These are phyloP conservation scores for Rhynchonycteris naso DNA, from an alignment of 2,797 vertebrate species.

Conservation along the genomic window DNA sequence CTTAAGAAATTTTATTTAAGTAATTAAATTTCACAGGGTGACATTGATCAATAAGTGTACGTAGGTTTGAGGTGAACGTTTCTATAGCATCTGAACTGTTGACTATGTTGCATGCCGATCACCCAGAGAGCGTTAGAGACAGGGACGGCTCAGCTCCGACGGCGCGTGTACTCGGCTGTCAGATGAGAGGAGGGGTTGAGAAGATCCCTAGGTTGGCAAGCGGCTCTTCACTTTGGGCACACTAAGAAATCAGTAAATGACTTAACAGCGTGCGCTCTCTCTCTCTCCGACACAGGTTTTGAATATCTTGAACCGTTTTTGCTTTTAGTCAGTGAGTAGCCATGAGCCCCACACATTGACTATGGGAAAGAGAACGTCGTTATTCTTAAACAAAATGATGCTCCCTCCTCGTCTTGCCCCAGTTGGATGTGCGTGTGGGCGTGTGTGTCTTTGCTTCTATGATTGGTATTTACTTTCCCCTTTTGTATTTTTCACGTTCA, in stretches of 20 bases:
- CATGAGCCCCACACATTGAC: neutral
- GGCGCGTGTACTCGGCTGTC: neutral
- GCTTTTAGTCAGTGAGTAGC: neutral
- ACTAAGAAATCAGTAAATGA: neutral
- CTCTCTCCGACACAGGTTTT: neutral
- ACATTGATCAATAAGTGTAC: too few species aligned
- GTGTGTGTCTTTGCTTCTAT: neutral
- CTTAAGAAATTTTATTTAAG: too few species aligned
- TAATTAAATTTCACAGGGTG: too few species aligned
- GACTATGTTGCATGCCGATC: too few species aligned
- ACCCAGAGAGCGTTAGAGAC: neutral
- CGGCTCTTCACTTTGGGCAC: neutral
- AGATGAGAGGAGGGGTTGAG: fast-evolving
- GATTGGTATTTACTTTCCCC: neutral
- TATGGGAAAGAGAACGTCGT: neutral
- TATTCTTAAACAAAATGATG: neutral
- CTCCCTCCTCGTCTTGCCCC: neutral
- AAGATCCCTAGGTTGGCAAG: neutral
- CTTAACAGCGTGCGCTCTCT: neutral
- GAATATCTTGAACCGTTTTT: neutral
- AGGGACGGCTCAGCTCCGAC: too few species aligned
- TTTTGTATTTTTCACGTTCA: neutral
- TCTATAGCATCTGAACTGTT: too few species aligned
- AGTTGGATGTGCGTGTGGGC: fast-evolving
- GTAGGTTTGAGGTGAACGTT: too few species aligned